Base-by-base conservation (phyloP, 1,140 invertebrate species). In the Euura lappo region DNA sequence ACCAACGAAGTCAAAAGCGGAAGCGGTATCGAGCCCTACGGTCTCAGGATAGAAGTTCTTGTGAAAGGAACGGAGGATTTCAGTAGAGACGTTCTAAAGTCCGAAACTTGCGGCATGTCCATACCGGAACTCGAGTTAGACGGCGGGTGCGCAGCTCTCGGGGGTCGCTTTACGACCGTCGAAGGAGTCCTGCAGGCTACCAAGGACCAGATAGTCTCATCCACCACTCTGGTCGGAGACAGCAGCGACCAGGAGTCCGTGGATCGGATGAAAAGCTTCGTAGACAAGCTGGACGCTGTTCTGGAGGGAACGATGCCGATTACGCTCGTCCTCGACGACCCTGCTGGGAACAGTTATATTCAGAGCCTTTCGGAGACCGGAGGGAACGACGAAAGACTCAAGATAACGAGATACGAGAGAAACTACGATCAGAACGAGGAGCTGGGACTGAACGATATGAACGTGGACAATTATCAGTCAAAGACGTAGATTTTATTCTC, bases 1-100 rank as follows among this genome's bases (percentile, higher is more conserved):
- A 97, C 96, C 2, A 99, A 96, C 85, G 97, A 99, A 88, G 97
- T 99, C 0, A 99, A 99, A 88, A 95, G 96, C 45, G 97, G 97
- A 1, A 90, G 93, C 70, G 97, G 97, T 0, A 94, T 99, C 65
- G 96, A 97, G 85, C 90, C 93, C 0, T 89, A 93, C 75, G 98
- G 98, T 2, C 89, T 94, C 0, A 91, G 88, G 72, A 95, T 98
- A 69, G 93, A 93, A 77, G 90, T 99, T 1, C 89, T 90, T 67
- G 89, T 99, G 8, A 90, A 90, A 1, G 89, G 88, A 51, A 91
- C 88, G 71, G 90, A 93, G 44, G 98, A 99, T 87, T 93, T 99
- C 76, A 93, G 91, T 8, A 89, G 98, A 42, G 98, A 99, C 89
- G 90, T 99, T 42, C 89, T 99, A 0, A 99, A 99, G 91, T 99